phyloP scores from a whole-genome alignment of 1,140 invertebrate species.

The Condylostylus longicornis region DNA sequence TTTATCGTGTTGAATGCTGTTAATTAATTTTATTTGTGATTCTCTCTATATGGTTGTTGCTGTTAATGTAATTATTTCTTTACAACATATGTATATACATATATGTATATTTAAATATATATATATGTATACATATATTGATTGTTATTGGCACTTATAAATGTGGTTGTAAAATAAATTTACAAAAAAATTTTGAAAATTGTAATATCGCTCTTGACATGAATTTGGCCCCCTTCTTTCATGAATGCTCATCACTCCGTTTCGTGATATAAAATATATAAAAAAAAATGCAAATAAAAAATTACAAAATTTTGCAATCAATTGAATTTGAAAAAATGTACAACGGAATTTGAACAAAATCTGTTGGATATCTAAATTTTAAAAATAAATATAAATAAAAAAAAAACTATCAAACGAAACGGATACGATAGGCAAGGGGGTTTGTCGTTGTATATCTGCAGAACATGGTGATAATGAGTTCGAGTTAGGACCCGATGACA shows the following conservation, averaged over 20 bases:
- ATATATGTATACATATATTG: too few relatives aligned
- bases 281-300: constrained; percentile 2
- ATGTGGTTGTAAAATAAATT: too few relatives aligned
- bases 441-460: constrained; percentile 47
- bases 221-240: not conserved
- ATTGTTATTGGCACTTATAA: too few relatives aligned
- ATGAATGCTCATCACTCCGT: not conserved
- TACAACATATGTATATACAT: too few relatives aligned
- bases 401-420: constrained; percentile 9
- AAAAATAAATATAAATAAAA: constrained; percentile 1
- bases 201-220: not conserved
- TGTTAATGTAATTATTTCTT: too few relatives aligned
- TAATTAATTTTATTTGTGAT: too few relatives aligned
- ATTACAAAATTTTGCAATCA: not conserved
- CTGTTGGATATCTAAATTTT: too few relatives aligned
- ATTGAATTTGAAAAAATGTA: not conserved
- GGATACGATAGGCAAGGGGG: constrained; percentile 33
- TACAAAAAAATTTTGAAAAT: too few relatives aligned
- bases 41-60: too few relatives aligned
- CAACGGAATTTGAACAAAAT: not conserved
- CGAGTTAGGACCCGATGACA: constrained; percentile 53
- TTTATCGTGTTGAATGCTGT: too few relatives aligned
- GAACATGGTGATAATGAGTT: constrained; percentile 43
- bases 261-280: constrained; percentile 1
- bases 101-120: too few relatives aligned